Evolutionary conservation across 2,113 vertebrate species (phyloP), one percentile per base, ranked within the genome.

Genomic region (Sinocyclocheilus anshuiensis): DNA sequence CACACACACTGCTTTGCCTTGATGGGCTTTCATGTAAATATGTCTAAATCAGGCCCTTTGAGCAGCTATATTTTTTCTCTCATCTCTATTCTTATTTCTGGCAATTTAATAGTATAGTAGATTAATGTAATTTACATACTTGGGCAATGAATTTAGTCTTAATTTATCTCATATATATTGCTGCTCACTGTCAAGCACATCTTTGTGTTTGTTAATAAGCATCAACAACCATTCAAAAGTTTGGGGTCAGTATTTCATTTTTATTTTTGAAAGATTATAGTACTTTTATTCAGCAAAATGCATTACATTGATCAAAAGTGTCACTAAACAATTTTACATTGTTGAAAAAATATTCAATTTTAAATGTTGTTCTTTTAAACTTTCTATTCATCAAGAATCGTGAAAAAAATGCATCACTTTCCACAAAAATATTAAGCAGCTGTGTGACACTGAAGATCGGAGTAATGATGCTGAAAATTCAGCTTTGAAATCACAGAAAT

Each of bases 111-210:
- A 86, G 15, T 6, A 75, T 75, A 86, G 80, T 6, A 65, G 55
- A 76, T 76, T 74, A 55, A 71, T 53, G 45, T 63, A 63, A 50
- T 42, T 86, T 79, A 79, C 75, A 78, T 24, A 85, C 50, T 55
- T 84, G n/a, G 80, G 75, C 61, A 81, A 87, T 81, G 24, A 15
- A 26, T 45, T n/a, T 72, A 55, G 59, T 71, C 83, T 72, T 55
- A 84, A 75, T 53, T 33, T 55, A 77, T 77, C 80, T 75, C 59
- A 0, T 55, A 36, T 84, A 69, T 84, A 86, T 84, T 88, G 87
- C 87, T 88, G 87, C 87, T 88, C 85, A 86, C 63, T 87, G 72
- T 87, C 69, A 84, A 81, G 65, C 88, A 84, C 80, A 86, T 82
- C 77, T 85, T 86, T 85, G 84, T 65, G 72, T 84, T 89, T 84